Percentiles rank a stretch among this genome's conserved stretches.
Conservation (phyloP, 2,113 vertebrate genomes). For the Taxidea taxus region DNA sequence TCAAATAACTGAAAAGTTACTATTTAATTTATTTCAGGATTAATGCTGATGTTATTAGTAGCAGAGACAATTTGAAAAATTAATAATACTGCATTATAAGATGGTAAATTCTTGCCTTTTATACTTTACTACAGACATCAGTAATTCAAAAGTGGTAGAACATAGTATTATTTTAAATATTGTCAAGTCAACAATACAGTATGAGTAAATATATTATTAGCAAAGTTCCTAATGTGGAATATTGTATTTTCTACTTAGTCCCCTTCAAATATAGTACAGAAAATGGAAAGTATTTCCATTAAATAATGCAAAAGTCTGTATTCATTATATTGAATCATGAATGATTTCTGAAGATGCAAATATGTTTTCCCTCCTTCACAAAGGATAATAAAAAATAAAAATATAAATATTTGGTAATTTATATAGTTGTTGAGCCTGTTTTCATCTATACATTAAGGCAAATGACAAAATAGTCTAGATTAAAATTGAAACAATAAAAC, state of each 20-base stretch:
- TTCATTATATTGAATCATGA: background rate
- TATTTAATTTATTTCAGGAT: conserved; percentile 28
- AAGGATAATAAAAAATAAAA: background rate
- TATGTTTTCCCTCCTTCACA: background rate
- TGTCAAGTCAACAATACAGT: background rate
- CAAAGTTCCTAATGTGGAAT: background rate
- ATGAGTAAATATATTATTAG: background rate
- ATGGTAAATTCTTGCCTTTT: background rate
- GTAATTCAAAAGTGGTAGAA: background rate
- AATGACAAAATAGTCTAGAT: background rate
- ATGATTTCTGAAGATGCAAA: conserved; percentile 18
- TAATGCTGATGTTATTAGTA: background rate
- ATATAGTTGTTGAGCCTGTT: background rate
- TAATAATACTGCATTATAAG: background rate
- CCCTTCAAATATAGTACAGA: background rate
- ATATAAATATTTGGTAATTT: background rate
- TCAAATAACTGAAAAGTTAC: background rate
- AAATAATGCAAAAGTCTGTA: background rate
- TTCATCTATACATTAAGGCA: background rate
- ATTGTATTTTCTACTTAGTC: background rate
- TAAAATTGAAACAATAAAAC: conserved; percentile 30
- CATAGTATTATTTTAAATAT: conserved; percentile 1
- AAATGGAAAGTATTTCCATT: background rate
- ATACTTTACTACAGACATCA: background rate
- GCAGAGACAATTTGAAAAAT: background rate